A percentile compares a stretch with the other conserved stretches of the same genome.
phyloP scores from a whole-genome alignment of 1,140 invertebrate species.

The Gryon sp. region DNA sequence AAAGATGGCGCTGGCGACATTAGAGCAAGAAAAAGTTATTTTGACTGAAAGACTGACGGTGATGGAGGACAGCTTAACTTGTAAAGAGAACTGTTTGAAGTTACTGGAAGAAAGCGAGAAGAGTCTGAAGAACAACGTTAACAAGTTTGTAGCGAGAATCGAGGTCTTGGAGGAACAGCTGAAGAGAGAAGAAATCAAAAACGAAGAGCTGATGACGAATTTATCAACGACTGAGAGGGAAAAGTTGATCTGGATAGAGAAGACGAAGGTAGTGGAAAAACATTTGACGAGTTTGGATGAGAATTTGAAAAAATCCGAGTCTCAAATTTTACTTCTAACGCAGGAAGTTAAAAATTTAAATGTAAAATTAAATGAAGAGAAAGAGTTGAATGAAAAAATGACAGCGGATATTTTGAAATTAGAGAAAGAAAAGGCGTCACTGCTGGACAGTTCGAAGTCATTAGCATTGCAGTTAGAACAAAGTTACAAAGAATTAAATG shows the following conservation, averaged over 20 bases:
- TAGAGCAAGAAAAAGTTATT: constrained; percentile 46
- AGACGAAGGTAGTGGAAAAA: constrained; percentile 26
- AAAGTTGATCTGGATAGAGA: constrained; percentile 41
- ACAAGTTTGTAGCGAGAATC: constrained; percentile 33
- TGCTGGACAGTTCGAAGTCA: constrained; percentile 1
- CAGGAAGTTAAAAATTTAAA: constrained; percentile 22
- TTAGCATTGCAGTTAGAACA: not conserved
- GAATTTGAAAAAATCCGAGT: constrained; percentile 22
- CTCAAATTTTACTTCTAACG: constrained; percentile 6
- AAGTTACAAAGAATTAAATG: not conserved
- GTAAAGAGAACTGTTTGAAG: constrained; percentile 46
- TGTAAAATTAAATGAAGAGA: constrained; percentile 7
- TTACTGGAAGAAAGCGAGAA: constrained; percentile 48
- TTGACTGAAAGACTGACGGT: constrained; percentile 42
- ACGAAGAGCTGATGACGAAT: constrained; percentile 10
- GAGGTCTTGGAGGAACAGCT: constrained; percentile 46
- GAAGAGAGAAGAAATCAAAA: constrained; percentile 26
- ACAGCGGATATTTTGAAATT: constrained; percentile 3
- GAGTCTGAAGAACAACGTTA: constrained; percentile 42
- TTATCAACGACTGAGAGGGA: constrained; percentile 26
- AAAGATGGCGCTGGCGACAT: constrained; percentile 7
- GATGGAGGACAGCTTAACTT: constrained; percentile 26
- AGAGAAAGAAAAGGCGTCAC: not conserved
- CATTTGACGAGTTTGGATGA: constrained; percentile 19
- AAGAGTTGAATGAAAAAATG: not conserved